Evolutionary conservation across 2,797 vertebrate genomes (phyloP).

Genomic region (Parauchenoglanis punctatus): DNA sequence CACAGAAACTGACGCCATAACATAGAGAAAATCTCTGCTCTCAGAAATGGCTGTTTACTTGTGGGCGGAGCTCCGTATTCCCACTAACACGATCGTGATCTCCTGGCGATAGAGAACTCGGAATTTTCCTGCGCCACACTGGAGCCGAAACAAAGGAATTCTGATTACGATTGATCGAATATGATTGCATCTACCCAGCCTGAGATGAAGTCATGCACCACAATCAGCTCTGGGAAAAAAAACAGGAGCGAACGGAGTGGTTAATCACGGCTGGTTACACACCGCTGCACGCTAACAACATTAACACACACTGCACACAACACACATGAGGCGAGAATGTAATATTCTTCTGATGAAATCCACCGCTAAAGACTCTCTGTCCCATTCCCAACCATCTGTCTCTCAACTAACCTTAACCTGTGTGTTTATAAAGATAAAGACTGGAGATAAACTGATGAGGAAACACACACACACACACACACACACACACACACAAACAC

Average conservation of each 20-base stretch:
- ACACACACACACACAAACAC: background rate
- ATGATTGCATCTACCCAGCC: background rate
- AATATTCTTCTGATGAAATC: slow-evolving; percentile 5
- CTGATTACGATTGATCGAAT: background rate
- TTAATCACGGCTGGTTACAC: background rate
- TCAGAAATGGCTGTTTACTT: background rate
- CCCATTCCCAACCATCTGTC: background rate
- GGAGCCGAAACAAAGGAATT: background rate
- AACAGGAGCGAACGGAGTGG: background rate
- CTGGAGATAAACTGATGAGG: background rate
- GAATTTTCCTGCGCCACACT: background rate
- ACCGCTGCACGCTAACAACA: background rate
- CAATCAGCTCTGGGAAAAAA: background rate
- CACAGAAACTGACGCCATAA: background rate
- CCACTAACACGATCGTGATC: background rate
- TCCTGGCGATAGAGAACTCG: background rate
- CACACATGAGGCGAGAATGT: background rate
- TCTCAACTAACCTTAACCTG: background rate
- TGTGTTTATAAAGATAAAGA: background rate
- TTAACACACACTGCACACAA: background rate
- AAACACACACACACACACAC: slow-evolving; percentile 15
- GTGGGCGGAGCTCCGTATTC: background rate
- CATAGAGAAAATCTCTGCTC: background rate
- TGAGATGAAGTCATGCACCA: background rate
- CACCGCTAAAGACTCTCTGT: background rate